Conservation (phyloP, 2,888 invertebrate species). For the Isoperla grammatica region DNA sequence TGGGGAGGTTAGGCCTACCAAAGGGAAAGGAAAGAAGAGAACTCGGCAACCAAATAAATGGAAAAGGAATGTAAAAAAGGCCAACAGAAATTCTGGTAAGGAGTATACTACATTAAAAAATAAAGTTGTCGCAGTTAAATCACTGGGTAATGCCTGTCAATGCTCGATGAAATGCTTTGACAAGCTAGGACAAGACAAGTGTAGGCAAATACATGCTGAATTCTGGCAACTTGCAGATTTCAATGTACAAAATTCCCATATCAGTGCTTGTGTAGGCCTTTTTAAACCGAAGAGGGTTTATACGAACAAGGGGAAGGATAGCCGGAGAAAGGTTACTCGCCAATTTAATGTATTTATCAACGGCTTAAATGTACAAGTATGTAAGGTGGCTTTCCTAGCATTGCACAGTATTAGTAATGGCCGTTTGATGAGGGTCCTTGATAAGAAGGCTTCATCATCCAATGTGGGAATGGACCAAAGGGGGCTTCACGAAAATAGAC, state of each 20-base stretch:
- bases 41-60: background rate
- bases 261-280: background rate
- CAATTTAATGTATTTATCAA: background rate
- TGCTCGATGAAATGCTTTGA: background rate
- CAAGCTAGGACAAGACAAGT: background rate
- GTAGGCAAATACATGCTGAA: background rate
- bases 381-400: background rate
- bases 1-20: no score
- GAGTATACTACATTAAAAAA: background rate
- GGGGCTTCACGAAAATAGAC: background rate
- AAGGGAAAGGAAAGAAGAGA: background rate
- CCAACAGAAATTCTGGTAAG: background rate
- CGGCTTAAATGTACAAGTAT: background rate
- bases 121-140: background rate
- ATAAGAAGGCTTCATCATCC: background rate
- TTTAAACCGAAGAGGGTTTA: background rate
- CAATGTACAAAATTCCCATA: background rate
- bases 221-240: background rate
- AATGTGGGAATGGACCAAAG: background rate
- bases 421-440: background rate
- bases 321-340: background rate
- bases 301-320: background rate
- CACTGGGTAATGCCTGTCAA: background rate
- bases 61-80: background rate
- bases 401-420: conserved; percentile 8